These are phyloP conservation scores for Zootoca vivipara DNA, from an alignment of 2,113 vertebrate genomes.

Conservation along the genomic window DNA sequence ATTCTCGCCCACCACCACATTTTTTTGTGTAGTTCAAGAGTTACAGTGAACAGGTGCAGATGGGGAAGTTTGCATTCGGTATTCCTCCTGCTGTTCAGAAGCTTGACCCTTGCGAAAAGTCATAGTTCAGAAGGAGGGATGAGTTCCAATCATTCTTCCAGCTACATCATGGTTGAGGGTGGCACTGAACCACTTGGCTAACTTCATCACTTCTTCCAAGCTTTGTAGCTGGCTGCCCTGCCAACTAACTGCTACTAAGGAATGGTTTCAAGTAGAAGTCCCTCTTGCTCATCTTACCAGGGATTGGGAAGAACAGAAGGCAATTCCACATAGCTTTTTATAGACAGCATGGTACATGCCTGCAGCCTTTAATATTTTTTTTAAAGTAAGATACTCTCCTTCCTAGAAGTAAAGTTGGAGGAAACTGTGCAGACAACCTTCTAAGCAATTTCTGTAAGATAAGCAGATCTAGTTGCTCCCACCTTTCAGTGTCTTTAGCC, in stretches of 20 bases:
- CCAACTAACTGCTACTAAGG: background rate
- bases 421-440: too few relatives aligned
- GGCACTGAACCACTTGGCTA: background rate
- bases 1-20: background rate
- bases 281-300: background rate
- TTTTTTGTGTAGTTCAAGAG: background rate
- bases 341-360: too few relatives aligned
- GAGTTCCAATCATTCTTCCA: background rate
- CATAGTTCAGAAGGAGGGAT: background rate
- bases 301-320: background rate
- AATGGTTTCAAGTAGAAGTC: background rate
- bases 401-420: too few relatives aligned
- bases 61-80: background rate
- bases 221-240: background rate
- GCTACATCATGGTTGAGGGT: background rate
- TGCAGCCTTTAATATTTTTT: too few relatives aligned
- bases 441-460: too few relatives aligned
- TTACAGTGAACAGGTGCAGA: slow-evolving; percentile 26
- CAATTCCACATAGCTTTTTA: background rate
- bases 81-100: slow-evolving; percentile 19
- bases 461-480: too few relatives aligned
- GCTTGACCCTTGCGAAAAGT: background rate
- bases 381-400: too few relatives aligned
- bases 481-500: too few relatives aligned
- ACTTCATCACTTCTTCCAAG: background rate